These are phyloP conservation scores for Stylophora pistillata DNA, from an alignment of 64 coral and sea anemone genomes.

Conservation along the genomic window DNA sequence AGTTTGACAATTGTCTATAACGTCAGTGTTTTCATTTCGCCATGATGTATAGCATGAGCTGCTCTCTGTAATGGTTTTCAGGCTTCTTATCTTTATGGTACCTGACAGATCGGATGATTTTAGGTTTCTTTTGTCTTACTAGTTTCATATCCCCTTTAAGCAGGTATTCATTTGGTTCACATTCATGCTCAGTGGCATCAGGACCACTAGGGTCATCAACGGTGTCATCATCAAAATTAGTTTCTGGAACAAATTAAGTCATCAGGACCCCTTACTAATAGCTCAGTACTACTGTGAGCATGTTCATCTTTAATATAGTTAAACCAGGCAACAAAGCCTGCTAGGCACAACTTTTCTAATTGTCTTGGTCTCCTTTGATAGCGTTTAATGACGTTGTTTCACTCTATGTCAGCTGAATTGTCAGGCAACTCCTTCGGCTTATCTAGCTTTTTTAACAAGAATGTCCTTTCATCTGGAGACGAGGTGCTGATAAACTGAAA, in stretches of 20 bases:
- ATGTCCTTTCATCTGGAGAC: constrained; percentile 45
- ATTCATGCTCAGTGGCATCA: constrained; percentile 2
- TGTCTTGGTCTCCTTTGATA: constrained; percentile 28
- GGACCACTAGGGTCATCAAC: constrained; percentile 35
- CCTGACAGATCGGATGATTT: constrained; percentile 59
- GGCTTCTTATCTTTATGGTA: constrained; percentile 71
- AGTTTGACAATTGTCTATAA: constrained; percentile 30
- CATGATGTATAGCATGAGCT: constrained; percentile 64
- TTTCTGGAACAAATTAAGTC: constrained; percentile 48
- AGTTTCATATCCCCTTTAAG: constrained; percentile 53
- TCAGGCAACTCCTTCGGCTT: constrained; percentile 32
- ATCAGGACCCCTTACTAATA: background rate
- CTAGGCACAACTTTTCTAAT: constrained; percentile 31
- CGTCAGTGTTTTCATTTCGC: constrained; percentile 47
- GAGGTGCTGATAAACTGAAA: constrained; percentile 55
- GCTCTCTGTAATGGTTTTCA: constrained; percentile 57
- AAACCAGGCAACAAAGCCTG: constrained; percentile 53
- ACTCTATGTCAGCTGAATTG: constrained; percentile 46
- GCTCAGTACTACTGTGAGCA: background rate
- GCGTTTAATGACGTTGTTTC: constrained; percentile 22
- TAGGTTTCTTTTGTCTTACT: constrained; percentile 44
- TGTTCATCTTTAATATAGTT: constrained; percentile 47
- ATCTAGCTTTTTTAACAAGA: constrained; percentile 31
- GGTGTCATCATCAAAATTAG: constrained; percentile 15
- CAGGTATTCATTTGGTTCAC: constrained; percentile 29